These are phyloP conservation scores for Metridium senile DNA, from an alignment of 92 coral and sea anemone species.

Conservation along the genomic window DNA sequence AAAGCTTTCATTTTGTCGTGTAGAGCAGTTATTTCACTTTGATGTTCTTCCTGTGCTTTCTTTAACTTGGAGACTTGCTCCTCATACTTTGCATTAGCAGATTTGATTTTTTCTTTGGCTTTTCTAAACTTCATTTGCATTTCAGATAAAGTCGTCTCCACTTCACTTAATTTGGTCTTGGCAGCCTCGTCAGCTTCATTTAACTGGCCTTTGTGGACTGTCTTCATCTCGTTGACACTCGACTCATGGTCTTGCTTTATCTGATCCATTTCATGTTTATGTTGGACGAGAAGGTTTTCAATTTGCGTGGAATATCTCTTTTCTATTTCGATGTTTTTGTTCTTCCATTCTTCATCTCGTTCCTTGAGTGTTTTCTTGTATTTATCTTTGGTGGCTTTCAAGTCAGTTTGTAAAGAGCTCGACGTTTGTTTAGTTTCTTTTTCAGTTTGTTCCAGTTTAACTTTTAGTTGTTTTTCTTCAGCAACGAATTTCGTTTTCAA, in stretches of 20 bases:
- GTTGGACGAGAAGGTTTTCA: slow-evolving; percentile 73
- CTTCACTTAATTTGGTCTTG: slow-evolving; percentile 37
- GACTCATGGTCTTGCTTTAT: slow-evolving; percentile 48
- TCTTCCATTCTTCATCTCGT: slow-evolving; percentile 65
- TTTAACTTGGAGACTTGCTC: slow-evolving; percentile 54
- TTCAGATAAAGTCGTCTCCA: slow-evolving; percentile 52
- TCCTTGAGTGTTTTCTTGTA: slow-evolving; percentile 60
- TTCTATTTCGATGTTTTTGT: slow-evolving; percentile 75
- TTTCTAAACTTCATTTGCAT: slow-evolving; percentile 65
- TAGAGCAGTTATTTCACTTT: slow-evolving; percentile 42
- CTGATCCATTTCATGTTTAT: slow-evolving; percentile 57
- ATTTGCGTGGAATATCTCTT: slow-evolving; percentile 74
- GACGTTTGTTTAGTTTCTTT: slow-evolving; percentile 68
- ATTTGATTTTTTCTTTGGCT: slow-evolving; percentile 77
- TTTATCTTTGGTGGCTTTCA: slow-evolving; percentile 64
- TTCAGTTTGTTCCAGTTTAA: slow-evolving; percentile 64
- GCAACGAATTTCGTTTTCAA: slow-evolving; percentile 46
- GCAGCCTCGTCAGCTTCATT: slow-evolving; percentile 61
- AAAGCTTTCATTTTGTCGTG: slow-evolving; percentile 42
- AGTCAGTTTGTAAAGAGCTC: slow-evolving; percentile 51
- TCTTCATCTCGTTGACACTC: slow-evolving; percentile 39
- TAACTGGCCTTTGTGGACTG: slow-evolving; percentile 30
- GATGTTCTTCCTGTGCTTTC: slow-evolving; percentile 46
- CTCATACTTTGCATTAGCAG: slow-evolving; percentile 44
- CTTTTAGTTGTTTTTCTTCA: slow-evolving; percentile 59